Evolutionary conservation across 1,140 invertebrate species (phyloP), one percentile per base, ranked within the genome.

Genomic region (Parapsyche elsis): DNA sequence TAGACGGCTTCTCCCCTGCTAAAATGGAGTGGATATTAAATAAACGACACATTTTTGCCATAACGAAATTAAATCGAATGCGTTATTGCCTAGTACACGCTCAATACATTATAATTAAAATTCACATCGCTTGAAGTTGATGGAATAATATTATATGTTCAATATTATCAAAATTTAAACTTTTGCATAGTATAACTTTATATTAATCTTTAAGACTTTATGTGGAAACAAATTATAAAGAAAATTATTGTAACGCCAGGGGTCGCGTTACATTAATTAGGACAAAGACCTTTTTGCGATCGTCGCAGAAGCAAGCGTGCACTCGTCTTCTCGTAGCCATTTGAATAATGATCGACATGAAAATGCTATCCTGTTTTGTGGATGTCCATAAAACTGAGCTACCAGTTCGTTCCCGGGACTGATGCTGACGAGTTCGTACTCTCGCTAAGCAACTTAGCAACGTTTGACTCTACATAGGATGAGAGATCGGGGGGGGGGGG

Each of bases 301-400:
- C 53, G 24, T 26, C 61, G 61, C 71, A 19, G 71, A 67, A 26
- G 64, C 19, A 67, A 26, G 23, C 64, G 9, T 10, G 23, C 23
- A 14, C 64, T 61, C 21, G 9, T 10, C 7, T 24, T 9, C 64
- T 21, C 21, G 1, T 26, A 19, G 24, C 73, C 53, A 59, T 75
- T 57, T 75, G 46, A 75, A 75, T 75, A 75, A 75, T 75, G 73
- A 75, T 59, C 46, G 73, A 75, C 73, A 75, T 75, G 73, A 75
- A 75, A 75, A 59, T 24, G 73, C 73, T 75, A 75, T 75, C 53
- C 73, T 75, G 53, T 46, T 75, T 75, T 75, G 46, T 49, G 45
- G 71, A 73, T 73, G 45, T 45, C 38, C 71, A 73, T 73, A 73
- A 73, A 73, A 73, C 71, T 46, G 30, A 16, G 71, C 44, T 21